Evolutionary conservation across 2,113 vertebrate species (phyloP).

Genomic region (Pipra filicauda): DNA sequence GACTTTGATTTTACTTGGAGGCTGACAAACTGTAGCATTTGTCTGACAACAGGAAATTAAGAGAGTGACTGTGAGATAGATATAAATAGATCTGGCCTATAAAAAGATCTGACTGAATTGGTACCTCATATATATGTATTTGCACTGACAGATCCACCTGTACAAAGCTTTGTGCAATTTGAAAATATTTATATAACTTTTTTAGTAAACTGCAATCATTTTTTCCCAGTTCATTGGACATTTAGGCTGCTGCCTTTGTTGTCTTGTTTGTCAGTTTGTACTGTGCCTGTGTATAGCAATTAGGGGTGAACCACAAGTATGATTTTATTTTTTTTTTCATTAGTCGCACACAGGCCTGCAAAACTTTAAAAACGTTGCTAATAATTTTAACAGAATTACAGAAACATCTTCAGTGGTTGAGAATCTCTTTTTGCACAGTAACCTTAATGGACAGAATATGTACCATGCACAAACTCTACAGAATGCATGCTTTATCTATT

Average conservation of each 20-base stretch:
- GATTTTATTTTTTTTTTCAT: not conserved
- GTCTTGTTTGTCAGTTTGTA: constrained; percentile 17
- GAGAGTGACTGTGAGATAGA: constrained; percentile 32
- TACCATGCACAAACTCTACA: constrained; percentile 42
- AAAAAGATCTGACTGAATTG: not conserved
- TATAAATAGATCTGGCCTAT: constrained; percentile 61
- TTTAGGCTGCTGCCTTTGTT: constrained; percentile 50
- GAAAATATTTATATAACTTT: not conserved
- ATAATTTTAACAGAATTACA: constrained; percentile 23
- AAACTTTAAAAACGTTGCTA: constrained; percentile 31
- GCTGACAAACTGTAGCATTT: not conserved
- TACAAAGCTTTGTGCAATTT: constrained; percentile 67
- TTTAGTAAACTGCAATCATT: constrained; percentile 28
- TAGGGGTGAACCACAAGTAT: constrained; percentile 2
- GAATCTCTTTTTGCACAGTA: constrained; percentile 40
- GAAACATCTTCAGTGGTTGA: not conserved
- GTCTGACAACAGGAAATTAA: constrained; percentile 27
- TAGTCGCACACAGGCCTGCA: constrained; percentile 30
- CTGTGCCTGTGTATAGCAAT: not conserved
- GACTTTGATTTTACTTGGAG: not conserved
- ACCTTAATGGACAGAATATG: constrained; percentile 15
- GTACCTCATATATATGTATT: constrained; percentile 73
- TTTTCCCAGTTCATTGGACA: not conserved
- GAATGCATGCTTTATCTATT: constrained; percentile 68
- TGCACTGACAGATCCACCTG: constrained; percentile 70